Evolutionary conservation across 2,113 vertebrate genomes (phyloP).

Genomic region (Cyanoderma ruficeps): DNA sequence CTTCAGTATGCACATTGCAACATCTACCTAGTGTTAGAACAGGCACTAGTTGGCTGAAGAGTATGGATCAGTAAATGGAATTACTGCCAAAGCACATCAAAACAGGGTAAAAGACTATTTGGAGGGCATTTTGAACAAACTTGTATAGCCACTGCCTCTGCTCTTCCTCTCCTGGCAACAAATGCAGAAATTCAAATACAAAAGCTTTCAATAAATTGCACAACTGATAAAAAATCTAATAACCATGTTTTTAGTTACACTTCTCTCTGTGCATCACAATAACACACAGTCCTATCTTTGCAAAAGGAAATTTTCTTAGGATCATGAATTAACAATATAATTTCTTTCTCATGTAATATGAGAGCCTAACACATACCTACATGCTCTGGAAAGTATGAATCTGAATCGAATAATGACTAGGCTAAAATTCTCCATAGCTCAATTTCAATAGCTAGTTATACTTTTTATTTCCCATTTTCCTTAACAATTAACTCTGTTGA

Average conservation of each 20-base stretch:
- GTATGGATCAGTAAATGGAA: background rate
- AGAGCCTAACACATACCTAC: background rate
- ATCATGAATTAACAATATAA: background rate
- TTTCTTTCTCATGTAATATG: background rate
- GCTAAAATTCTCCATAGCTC: background rate
- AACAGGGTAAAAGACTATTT: background rate
- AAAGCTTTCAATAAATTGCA: background rate
- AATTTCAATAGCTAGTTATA: background rate
- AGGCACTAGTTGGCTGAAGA: background rate
- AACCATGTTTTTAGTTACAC: background rate
- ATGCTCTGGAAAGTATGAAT: background rate
- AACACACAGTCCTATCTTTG: background rate
- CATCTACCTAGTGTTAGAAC: background rate
- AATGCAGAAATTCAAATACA: background rate
- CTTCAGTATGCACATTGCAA: background rate
- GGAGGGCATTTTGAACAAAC: background rate
- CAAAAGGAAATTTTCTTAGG: background rate
- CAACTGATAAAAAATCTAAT: background rate
- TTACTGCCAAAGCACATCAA: background rate
- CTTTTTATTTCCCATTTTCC: background rate
- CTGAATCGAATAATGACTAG: background rate
- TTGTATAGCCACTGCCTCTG: background rate
- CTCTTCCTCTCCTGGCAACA: background rate
- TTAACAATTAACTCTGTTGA: background rate
- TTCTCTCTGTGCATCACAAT: background rate